Conservation (phyloP, 2,113 vertebrate genomes). For the Psittacula cyanocephala region DNA sequence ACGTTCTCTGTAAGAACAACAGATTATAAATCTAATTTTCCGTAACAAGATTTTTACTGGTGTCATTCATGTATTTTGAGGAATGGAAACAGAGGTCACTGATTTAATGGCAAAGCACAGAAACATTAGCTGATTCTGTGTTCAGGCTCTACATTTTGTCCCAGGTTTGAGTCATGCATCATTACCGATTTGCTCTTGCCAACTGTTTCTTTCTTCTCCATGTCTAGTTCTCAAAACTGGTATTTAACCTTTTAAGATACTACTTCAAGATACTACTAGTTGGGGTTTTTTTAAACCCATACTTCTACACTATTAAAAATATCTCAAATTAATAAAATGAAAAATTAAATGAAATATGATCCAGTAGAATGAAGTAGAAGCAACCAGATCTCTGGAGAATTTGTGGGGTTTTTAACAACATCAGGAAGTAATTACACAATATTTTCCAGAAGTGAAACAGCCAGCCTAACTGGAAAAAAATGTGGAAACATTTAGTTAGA, state of each 20-base stretch:
- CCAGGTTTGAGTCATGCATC: constrained; percentile 44
- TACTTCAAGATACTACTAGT: background rate
- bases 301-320: background rate
- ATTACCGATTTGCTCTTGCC: constrained; percentile 56
- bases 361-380: constrained; percentile 72
- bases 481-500: constrained; percentile 83
- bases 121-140: constrained; percentile 38
- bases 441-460: constrained; percentile 83
- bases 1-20: background rate
- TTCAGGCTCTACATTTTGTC: constrained; percentile 29
- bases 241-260: constrained; percentile 23
- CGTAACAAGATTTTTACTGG: background rate
- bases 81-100: background rate
- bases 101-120: constrained; percentile 16
- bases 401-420: constrained; percentile 68
- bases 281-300: background rate
- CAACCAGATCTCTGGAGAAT: constrained; percentile 58
- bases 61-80: background rate
- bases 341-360: constrained; percentile 61
- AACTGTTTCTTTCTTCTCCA: constrained; percentile 1
- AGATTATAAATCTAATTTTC: background rate
- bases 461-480: constrained; percentile 80
- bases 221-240: background rate
- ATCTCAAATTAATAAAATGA: constrained; percentile 70
- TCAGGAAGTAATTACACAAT: constrained; percentile 80